Conservation (phyloP, 2,888 invertebrate species). For the Hoplodrina blanda region DNA sequence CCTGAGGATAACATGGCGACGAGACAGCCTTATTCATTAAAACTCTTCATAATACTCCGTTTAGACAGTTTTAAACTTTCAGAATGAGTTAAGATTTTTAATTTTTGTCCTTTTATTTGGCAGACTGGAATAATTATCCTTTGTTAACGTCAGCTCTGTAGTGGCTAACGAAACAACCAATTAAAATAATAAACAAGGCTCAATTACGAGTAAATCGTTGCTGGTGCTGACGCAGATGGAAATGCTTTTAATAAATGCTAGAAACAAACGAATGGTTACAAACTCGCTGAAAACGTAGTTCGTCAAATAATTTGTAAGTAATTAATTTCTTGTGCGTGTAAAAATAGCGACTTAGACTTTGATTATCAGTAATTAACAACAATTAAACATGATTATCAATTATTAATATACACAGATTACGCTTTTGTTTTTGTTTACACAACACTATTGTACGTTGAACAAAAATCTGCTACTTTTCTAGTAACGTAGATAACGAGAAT, state of each 20-base stretch:
- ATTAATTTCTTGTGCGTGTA: neutral
- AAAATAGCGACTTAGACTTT: constrained; percentile 1
- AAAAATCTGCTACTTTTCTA: neutral
- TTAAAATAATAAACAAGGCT: constrained; percentile 67
- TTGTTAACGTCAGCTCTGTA: constrained; percentile 53
- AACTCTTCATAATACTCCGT: constrained; percentile 34
- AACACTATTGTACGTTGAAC: constrained; percentile 1
- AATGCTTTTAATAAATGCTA: constrained; percentile 56
- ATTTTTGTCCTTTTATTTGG: constrained; percentile 40
- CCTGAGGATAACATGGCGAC: constrained; percentile 42
- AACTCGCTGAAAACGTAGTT: neutral
- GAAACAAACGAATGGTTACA: constrained; percentile 28
- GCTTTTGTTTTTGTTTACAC: constrained; percentile 24
- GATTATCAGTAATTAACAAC: constrained; percentile 12
- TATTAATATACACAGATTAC: constrained; percentile 4
- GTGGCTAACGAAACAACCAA: constrained; percentile 63
- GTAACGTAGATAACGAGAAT: constrained; percentile 8
- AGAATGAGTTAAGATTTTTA: constrained; percentile 9
- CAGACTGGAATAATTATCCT: constrained; percentile 26
- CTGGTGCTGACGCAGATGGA: constrained; percentile 62
- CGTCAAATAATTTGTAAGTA: constrained; percentile 1
- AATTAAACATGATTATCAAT: constrained; percentile 28
- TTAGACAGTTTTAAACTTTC: constrained; percentile 23
- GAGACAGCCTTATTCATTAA: constrained; percentile 42
- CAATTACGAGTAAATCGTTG: constrained; percentile 51